A percentile compares a stretch with the other conserved stretches of the same genome.
phyloP scores from a whole-genome alignment of 2,113 vertebrate species.

The Stegastes partitus region DNA sequence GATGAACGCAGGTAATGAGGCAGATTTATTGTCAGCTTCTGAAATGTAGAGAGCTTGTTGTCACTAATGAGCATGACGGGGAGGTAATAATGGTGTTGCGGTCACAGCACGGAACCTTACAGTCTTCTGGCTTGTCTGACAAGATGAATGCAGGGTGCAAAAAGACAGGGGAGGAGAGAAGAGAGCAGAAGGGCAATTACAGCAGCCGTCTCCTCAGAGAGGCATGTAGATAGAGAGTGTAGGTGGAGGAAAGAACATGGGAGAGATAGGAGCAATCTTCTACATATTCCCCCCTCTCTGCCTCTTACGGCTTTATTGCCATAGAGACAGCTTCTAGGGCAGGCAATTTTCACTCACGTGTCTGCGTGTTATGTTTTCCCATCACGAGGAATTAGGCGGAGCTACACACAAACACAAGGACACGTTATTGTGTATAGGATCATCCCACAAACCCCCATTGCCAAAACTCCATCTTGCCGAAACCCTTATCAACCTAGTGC shows the following conservation, averaged over 20 bases:
- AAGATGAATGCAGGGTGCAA: conserved; percentile 50
- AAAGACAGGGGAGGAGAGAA: conserved; percentile 14
- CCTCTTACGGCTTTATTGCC: conserved; percentile 38
- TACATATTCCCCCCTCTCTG: not conserved
- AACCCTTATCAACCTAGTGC: not conserved
- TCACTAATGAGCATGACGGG: conserved; percentile 54
- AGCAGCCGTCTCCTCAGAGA: conserved; percentile 20
- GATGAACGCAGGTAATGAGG: conserved; percentile 20
- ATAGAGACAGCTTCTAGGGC: conserved; percentile 59
- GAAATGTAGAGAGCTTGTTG: conserved; percentile 23
- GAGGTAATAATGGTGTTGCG: conserved; percentile 22
- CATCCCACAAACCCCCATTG: not conserved
- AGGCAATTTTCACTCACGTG: conserved; percentile 28
- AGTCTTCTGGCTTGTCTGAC: conserved; percentile 48
- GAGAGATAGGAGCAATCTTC: conserved; percentile 26
- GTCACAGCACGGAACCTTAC: conserved; percentile 23
- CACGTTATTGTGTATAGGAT: not conserved
- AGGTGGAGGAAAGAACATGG: conserved; percentile 49
- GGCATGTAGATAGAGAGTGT: conserved; percentile 22
- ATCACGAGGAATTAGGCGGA: not conserved
- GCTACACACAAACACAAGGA: not conserved
- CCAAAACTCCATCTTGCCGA: not conserved
- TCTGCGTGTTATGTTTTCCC: conserved; percentile 1
- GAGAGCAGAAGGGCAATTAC: conserved; percentile 63
- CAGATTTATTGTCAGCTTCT: conserved; percentile 2